A percentile compares a stretch with the other conserved stretches of the same genome.
Conservation (phyloP, 2,113 vertebrate genomes). For the Marmota flaviventris region DNA sequence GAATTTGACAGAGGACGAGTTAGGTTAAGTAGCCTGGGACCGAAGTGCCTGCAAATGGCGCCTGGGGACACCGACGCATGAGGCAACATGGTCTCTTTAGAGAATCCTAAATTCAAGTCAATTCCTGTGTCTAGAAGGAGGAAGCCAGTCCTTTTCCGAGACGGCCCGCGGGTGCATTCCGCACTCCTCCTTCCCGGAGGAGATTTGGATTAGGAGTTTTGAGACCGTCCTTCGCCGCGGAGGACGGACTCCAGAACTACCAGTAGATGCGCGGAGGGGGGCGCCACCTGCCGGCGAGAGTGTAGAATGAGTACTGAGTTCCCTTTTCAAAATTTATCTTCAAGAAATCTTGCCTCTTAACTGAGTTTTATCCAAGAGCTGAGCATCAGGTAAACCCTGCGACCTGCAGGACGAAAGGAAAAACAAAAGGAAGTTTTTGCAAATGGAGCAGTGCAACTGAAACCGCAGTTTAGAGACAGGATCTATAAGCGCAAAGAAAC, state of each 20-base stretch:
- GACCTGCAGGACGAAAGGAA: conserved; percentile 6
- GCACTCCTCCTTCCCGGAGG: neutral
- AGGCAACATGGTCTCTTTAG: neutral
- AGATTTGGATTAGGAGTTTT: neutral
- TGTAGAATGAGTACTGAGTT: neutral
- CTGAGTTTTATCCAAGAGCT: neutral
- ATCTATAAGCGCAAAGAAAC: neutral
- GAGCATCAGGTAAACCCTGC: neutral
- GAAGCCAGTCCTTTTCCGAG: neutral
- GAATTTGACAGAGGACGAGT: neutral
- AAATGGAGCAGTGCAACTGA: neutral
- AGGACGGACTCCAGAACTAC: neutral
- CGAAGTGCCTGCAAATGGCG: neutral
- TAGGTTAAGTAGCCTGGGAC: neutral
- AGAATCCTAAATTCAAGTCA: neutral
- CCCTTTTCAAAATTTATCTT: neutral
- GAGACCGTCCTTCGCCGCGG: neutral
- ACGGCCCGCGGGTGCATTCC: neutral
- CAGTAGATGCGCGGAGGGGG: neutral
- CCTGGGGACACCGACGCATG: fast-evolving
- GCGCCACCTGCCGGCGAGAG: conserved; percentile 50
- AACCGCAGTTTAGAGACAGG: neutral
- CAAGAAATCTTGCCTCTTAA: neutral
- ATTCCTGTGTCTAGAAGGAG: neutral
- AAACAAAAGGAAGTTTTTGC: neutral